These are phyloP conservation scores for Thymelicus lineola DNA, from an alignment of 2,888 invertebrate genomes.

Conservation along the genomic window DNA sequence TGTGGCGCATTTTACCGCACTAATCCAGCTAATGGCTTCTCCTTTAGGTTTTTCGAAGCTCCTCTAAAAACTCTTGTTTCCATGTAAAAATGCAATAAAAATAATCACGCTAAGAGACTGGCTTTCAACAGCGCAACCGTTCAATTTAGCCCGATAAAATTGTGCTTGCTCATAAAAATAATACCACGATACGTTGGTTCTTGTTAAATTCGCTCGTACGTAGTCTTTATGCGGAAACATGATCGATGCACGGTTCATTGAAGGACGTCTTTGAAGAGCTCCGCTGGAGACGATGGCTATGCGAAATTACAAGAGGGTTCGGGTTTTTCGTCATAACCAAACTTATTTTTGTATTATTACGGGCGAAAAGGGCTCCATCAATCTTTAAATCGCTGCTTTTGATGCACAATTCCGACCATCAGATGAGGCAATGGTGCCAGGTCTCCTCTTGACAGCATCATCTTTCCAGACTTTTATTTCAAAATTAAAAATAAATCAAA, in stretches of 20 bases:
- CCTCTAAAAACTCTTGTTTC: constrained; percentile 51
- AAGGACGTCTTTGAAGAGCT: constrained; percentile 59
- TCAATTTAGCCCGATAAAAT: constrained; percentile 58
- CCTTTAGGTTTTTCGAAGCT: constrained; percentile 46
- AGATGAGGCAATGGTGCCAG: no score
- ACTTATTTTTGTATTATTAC: not conserved
- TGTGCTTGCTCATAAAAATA: constrained; percentile 56
- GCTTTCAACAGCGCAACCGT: constrained; percentile 61
- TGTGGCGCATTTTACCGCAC: constrained; percentile 68
- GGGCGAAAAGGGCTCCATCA: no score
- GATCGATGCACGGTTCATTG: constrained; percentile 52
- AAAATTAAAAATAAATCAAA: no score
- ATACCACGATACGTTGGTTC: constrained; percentile 12
- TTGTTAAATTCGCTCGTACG: constrained; percentile 16
- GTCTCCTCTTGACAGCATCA: no score
- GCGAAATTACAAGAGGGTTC: constrained; percentile 3
- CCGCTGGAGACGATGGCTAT: not conserved
- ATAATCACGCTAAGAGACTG: constrained; percentile 51
- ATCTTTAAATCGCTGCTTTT: no score
- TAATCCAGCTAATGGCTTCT: constrained; percentile 59
- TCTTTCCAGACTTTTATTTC: no score
- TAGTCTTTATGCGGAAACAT: constrained; percentile 28
- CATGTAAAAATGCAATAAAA: constrained; percentile 64
- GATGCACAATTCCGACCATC: no score
- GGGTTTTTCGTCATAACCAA: not conserved